These are phyloP conservation scores for Eristalis arbustorum DNA, from an alignment of 2,888 invertebrate species.

Conservation along the genomic window DNA sequence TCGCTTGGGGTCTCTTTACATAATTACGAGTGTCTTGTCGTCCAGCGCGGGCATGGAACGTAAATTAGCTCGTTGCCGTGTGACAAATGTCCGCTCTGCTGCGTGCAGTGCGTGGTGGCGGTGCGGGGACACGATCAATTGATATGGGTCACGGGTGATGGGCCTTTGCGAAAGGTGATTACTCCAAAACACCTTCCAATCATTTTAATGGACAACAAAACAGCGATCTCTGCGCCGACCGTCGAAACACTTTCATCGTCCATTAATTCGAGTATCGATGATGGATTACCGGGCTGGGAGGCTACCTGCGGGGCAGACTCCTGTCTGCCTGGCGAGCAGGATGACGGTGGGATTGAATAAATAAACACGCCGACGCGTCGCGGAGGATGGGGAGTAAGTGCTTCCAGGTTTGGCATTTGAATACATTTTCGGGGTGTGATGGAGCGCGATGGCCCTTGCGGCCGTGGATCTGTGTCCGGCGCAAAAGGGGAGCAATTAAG, in stretches of 20 bases:
- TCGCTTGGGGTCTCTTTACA: slow-evolving; percentile 26
- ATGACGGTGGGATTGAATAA: slow-evolving; percentile 20
- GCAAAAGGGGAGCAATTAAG: slow-evolving; percentile 58
- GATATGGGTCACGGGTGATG: slow-evolving; percentile 58
- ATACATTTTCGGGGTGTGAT: slow-evolving; percentile 21
- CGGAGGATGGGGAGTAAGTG: slow-evolving; percentile 22
- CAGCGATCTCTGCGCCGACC: slow-evolving; percentile 29
- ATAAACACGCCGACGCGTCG: slow-evolving; percentile 42
- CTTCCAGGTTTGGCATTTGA: slow-evolving; percentile 31
- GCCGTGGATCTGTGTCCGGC: slow-evolving; percentile 14
- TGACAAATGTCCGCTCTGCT: neutral
- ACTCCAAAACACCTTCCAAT: slow-evolving; percentile 55
- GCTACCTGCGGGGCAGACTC: neutral
- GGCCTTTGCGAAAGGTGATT: slow-evolving; percentile 40
- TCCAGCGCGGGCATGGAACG: slow-evolving; percentile 28
- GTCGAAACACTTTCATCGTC: slow-evolving; percentile 58
- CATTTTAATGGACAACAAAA: slow-evolving; percentile 59
- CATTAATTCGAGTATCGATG: slow-evolving; percentile 61
- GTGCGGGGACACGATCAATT: slow-evolving; percentile 22
- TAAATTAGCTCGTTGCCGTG: slow-evolving; percentile 35
- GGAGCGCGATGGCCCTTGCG: neutral
- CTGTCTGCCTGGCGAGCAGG: neutral
- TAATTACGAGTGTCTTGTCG: slow-evolving; percentile 31
- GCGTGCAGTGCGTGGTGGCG: neutral
- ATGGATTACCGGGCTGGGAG: slow-evolving; percentile 43